Base-by-base conservation (phyloP, 2,113 vertebrate genomes). In the Malurus melanocephalus region DNA sequence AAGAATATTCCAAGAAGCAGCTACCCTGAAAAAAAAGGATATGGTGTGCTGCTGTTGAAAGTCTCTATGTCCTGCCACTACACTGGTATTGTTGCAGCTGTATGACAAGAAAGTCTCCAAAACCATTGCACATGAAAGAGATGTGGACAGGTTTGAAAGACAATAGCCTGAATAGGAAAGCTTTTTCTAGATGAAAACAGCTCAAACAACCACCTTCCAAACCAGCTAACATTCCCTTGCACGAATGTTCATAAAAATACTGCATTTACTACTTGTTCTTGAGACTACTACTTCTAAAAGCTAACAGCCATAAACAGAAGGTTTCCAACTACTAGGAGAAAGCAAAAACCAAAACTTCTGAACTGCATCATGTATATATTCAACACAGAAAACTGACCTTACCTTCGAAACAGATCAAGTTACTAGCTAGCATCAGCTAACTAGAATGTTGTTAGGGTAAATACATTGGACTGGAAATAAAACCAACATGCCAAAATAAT, bases 171-270 rank as follows among this genome's bases (percentile, higher is more conserved):
- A 62, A 55, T 5, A 6, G 77, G 16, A 65, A 40, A 59, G 8
- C 32, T 2, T 1, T 0, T 27, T 89, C 18, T 27, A 49, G 21
- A 48, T 17, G 3, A 77, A 83, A 59, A 42, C 67, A 89, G 11
- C 7, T 15, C 13, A 71, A 84, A 12, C 5, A 26, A 57, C 6
- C 11, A 51, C 15, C 10, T 43, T 33, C 45, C 27, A 45, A 79
- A 79, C 6, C 0, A 0, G 14, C 13, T 60, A 46, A 33, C 10
- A 16, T 5, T 65, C 24, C 26, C 23, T 56, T 24, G 8, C 16
- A 32, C 10, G 6, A 23, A 57, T 48, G 61, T n/a, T 66, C 18
- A 5, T 32, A 56, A 59, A 80, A 17, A 56, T 15, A 73, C 3
- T 38, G 7, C 14, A 1, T 59, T 73, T 55, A 32, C 24, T 35